Base-by-base conservation (phyloP, 2,797 vertebrate species). In the Dendrocincla fuliginosa region DNA sequence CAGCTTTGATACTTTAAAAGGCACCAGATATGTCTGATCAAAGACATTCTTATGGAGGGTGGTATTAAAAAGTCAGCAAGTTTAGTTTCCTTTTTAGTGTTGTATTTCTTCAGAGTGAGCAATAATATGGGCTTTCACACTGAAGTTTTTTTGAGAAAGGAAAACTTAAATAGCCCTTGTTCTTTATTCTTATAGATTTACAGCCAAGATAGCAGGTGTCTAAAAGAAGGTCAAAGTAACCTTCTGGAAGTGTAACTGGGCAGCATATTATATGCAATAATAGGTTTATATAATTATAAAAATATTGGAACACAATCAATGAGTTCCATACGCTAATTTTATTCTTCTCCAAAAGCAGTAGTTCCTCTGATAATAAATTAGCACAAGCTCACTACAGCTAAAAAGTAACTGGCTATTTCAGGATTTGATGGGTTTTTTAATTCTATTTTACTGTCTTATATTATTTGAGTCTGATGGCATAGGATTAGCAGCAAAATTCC, bases 401-500 rank as follows among this genome's bases (percentile, higher is more conserved):
- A 87, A 65, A 89, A 83, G 3, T 27, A 64, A 28, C 18, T 69
- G 11, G 1, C 1, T 87, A n/a, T 73, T 92, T 73, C 33, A 76
- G n/a, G 32, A 63, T 82, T 79, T 87, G 5, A 22, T 59, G 0
- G 0, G 7, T 28, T 75, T 70, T 67, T 65, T 61, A 13, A 5
- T 33, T 42, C 13, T 61, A 1, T 65, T 84, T 23, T 39, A 20
- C 20, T 61, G 2, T 69, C 10, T 39, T n/a, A 44, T 6, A 46
- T 56, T 61, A 57, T 68, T 88, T 87, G 39, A 41, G 24, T 44
- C 32, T 25, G 11, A 22, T 39, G 12, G 49, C 33, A 70, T 30
- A 35, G 18, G 68, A 92, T 85, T 93, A 92, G 24, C 12, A 84
- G 24, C 8, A 80, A 30, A 91, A 89, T 71, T 71, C n/a, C 47